phyloP scores from a whole-genome alignment of 2,888 invertebrate species.

The Hyles lineata region DNA sequence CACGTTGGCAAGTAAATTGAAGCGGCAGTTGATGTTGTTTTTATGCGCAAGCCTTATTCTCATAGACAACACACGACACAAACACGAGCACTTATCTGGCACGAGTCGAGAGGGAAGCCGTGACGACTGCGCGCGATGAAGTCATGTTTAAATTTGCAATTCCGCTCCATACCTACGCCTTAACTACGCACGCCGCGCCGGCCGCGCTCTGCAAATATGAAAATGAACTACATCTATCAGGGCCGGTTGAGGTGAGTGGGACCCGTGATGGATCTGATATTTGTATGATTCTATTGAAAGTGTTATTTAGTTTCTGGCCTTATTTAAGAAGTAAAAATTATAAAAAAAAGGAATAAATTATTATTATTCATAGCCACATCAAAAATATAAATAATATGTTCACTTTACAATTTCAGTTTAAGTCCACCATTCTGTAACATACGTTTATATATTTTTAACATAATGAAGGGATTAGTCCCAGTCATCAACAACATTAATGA shows the following conservation, averaged over 20 bases:
- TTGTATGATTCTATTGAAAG: no score
- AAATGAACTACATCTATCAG: conserved; percentile 43
- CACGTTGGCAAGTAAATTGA: neutral
- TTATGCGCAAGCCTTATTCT: conserved; percentile 38
- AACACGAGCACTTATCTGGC: conserved; percentile 24
- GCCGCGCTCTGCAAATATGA: conserved; percentile 51
- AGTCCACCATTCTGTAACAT: no score
- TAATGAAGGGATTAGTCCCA: no score
- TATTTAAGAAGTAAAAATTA: no score
- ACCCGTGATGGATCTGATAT: no score
- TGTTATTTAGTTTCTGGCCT: no score
- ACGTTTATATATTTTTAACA: no score
- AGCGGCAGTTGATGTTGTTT: neutral
- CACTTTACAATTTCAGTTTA: no score
- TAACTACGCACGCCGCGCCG: conserved; percentile 52
- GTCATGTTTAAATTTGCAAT: conserved; percentile 75
- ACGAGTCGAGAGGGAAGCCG: conserved; percentile 21
- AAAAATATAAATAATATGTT: no score
- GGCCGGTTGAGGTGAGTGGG: conserved; percentile 14
- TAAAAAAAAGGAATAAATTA: no score
- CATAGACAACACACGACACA: conserved; percentile 39
- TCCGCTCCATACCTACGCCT: conserved; percentile 53
- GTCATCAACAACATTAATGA: no score
- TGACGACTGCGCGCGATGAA: conserved; percentile 29
- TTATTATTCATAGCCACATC: no score